These are phyloP conservation scores for Pseudomyrmex pallidus DNA, from an alignment of 1,140 invertebrate species.

Conservation along the genomic window DNA sequence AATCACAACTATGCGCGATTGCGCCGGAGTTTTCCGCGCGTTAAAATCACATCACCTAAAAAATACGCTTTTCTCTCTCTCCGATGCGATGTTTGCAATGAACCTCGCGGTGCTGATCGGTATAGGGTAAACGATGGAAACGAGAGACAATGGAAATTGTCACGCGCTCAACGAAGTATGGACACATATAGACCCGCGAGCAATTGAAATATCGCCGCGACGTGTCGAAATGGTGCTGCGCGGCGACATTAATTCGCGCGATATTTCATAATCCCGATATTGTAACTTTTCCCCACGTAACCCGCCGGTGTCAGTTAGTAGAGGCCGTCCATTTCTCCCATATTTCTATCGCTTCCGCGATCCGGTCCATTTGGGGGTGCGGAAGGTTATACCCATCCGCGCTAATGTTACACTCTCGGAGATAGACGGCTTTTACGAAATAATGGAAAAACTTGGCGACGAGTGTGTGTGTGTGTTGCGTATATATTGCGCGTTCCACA, in stretches of 20 bases:
- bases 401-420: background rate
- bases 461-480: background rate
- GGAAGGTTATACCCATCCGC: background rate
- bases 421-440: conserved; percentile 33
- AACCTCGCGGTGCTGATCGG: background rate
- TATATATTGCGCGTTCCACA: conserved; percentile 41
- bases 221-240: conserved; percentile 18
- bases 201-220: conserved; percentile 45
- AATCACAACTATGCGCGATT: too few relatives aligned
- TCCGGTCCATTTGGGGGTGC: conserved; percentile 10
- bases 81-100: background rate
- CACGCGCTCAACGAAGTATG: conserved; percentile 9
- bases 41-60: background rate
- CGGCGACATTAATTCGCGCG: conserved; percentile 40
- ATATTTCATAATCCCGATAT: conserved; percentile 50
- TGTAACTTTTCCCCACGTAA: conserved; percentile 49
- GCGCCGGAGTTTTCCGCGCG: too few relatives aligned
- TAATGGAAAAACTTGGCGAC: conserved; percentile 44
- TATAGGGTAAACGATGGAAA: background rate
- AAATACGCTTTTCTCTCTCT: too few relatives aligned
- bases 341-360: conserved; percentile 1
- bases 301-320: background rate
- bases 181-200: conserved; percentile 1
- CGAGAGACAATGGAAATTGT: background rate
- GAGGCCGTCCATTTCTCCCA: conserved; percentile 7